These are phyloP conservation scores for Hyposoter didymator DNA, from an alignment of 2,888 invertebrate genomes.

Conservation along the genomic window DNA sequence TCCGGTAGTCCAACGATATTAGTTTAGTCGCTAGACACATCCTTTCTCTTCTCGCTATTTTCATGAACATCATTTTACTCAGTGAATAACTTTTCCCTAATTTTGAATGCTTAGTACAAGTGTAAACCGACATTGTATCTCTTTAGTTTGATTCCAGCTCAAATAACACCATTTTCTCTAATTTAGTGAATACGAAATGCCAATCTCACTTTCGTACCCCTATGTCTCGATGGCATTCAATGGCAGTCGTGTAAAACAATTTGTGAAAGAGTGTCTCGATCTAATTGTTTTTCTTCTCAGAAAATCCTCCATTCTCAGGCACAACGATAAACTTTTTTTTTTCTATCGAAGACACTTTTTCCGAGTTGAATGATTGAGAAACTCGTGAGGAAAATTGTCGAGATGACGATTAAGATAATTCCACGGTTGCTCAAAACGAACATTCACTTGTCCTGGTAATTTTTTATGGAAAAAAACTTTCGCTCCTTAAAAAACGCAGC, in stretches of 20 bases:
- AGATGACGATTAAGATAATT: too few species aligned
- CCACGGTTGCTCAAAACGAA: background rate
- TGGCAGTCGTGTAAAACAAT: too few species aligned
- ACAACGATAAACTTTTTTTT: too few species aligned
- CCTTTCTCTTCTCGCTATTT: background rate
- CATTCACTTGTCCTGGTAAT: background rate
- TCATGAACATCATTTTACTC: constrained; percentile 10
- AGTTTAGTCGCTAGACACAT: constrained; percentile 38
- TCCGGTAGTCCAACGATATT: constrained; percentile 36
- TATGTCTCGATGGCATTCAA: background rate
- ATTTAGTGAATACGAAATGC: background rate
- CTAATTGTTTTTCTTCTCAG: too few species aligned
- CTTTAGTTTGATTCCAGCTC: background rate
- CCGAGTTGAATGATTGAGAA: too few species aligned
- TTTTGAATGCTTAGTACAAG: background rate
- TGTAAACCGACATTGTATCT: background rate
- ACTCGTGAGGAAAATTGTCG: too few species aligned
- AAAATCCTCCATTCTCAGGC: too few species aligned
- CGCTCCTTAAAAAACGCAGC: background rate
- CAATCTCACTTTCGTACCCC: background rate
- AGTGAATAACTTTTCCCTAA: background rate
- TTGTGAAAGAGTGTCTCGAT: too few species aligned
- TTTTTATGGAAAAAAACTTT: background rate
- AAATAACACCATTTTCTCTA: background rate
- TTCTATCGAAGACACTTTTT: too few species aligned